Conservation (phyloP, 2,113 vertebrate genomes). For the Phyllopteryx taeniolatus region DNA sequence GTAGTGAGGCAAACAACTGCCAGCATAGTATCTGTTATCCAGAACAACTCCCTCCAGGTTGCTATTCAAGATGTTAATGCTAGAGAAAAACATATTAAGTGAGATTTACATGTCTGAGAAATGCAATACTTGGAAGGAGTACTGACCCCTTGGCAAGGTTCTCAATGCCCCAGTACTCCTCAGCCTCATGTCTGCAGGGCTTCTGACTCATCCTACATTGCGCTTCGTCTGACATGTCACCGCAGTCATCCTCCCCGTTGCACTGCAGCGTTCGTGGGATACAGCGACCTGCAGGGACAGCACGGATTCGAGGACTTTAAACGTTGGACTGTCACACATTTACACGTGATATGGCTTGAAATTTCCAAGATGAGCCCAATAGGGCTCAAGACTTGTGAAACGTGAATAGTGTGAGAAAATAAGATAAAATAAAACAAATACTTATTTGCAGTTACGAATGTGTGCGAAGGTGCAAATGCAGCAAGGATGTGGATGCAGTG, state of each 20-base stretch:
- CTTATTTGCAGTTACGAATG: no score
- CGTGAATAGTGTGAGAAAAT: no score
- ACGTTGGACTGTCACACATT: no score
- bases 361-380: not conserved
- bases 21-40: constrained; percentile 87
- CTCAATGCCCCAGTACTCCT: constrained; percentile 88
- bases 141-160: constrained; percentile 87
- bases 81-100: constrained; percentile 41
- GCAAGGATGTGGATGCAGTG: no score
- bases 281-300: constrained; percentile 78
- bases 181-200: constrained; percentile 78
- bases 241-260: constrained; percentile 91
- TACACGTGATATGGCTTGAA: not conserved
- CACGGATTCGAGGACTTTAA: not conserved
- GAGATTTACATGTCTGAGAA: not conserved
- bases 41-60: constrained; percentile 84
- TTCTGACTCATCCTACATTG: constrained; percentile 74
- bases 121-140: not conserved
- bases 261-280: constrained; percentile 81
- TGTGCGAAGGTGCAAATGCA: no score
- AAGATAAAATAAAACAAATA: no score
- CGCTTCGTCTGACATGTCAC: constrained; percentile 86
- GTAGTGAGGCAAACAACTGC: constrained; percentile 83
- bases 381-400: not conserved
- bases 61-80: constrained; percentile 85